These are phyloP conservation scores for Lontra canadensis DNA, from an alignment of 2,113 vertebrate species.

Conservation along the genomic window DNA sequence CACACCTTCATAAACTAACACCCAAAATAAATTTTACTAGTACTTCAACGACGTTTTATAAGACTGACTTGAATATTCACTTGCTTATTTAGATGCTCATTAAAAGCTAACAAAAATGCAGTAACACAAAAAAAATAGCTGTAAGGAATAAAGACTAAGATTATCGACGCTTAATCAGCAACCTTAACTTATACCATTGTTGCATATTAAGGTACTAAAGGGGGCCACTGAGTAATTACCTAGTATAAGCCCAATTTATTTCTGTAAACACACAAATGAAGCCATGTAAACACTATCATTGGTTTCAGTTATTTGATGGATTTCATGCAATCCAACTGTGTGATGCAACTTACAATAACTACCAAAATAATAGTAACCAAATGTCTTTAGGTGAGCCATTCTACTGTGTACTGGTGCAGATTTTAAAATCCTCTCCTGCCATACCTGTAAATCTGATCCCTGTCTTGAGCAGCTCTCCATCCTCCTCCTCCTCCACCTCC, in stretches of 20 bases:
- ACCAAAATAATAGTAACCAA: neutral
- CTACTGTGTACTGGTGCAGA: neutral
- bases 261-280: neutral
- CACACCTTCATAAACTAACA: neutral
- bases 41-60: neutral
- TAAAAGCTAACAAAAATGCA: neutral
- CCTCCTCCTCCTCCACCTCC: constrained; percentile 83
- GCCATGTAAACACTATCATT: neutral
- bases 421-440: neutral
- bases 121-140: neutral
- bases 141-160: neutral
- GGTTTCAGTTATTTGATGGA: neutral
- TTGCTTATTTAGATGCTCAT: neutral
- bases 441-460: constrained; percentile 90
- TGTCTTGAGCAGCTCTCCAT: constrained; percentile 89
- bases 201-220: neutral
- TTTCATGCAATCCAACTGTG: neutral
- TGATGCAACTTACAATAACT: neutral
- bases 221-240: neutral
- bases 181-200: neutral
- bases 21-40: neutral
- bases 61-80: neutral
- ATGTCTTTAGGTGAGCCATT: neutral
- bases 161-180: neutral
- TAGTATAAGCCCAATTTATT: neutral